Evolutionary conservation across 2,113 vertebrate genomes (phyloP), one percentile per base, ranked within the genome.

Genomic region (Ctenomys sociabilis): DNA sequence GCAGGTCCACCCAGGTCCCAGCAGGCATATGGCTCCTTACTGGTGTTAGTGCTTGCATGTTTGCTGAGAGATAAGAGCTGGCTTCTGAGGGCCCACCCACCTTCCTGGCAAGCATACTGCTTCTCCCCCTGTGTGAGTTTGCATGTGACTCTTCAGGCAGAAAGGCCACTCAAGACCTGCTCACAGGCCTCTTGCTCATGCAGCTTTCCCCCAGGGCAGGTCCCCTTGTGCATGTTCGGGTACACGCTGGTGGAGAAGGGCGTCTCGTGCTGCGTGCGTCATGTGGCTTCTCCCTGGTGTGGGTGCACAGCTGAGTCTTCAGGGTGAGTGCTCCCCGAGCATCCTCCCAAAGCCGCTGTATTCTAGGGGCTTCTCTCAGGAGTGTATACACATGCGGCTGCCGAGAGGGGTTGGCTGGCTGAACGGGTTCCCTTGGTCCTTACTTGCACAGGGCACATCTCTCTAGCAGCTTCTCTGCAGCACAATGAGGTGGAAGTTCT

Each of bases 131-230:
- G 99, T 99, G 45, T 99, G 99, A 35, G 99, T 98, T 66, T 99
- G 98, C 95, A 99, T 98, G 82, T 99, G 99, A 87, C 99, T 99
- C 95, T 99, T 99, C 11, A 99, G 98, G 99, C 99, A 14, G 99
- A 99, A 59, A 99, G 98, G 52, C 98, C 99, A 35, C 99, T 98
- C 93, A 99, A 98, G 91, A 99, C 99, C 96, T 98, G 97, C 1
- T 97, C 96, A 0, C 97, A 98, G 1, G 97, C 95, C 3, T 59
- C 57, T 1, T 96, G 97, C 49, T 97, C 85, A 1, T 97, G 96
- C 0, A 97, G 97, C 49, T 97, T 97, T 66, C 98, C 97, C 1
- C 97, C 98, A 0, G 97, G 96, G 78, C 97, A 97, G 3, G 88
- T 92, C 49, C 98, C 83, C 82, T 88, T 91, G 83, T 98, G 97